These are phyloP conservation scores for Leptura quadrifasciata DNA, from an alignment of 2,888 invertebrate species.

Conservation along the genomic window DNA sequence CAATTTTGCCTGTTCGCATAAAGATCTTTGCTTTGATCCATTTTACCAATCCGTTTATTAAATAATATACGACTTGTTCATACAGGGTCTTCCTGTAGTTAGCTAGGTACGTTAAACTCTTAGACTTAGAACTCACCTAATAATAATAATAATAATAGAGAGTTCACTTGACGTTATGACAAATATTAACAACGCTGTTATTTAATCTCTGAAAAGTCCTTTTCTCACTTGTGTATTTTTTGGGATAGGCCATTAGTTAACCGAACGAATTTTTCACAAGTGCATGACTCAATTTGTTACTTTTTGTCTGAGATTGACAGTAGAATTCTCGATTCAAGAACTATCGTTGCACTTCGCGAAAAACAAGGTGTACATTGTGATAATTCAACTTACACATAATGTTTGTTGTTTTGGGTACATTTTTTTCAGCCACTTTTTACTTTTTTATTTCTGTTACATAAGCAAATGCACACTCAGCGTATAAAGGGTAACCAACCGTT, in stretches of 20 bases:
- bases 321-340: background rate
- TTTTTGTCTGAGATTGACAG: background rate
- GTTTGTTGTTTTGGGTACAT: background rate
- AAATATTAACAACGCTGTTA: background rate
- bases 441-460: background rate
- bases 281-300: background rate
- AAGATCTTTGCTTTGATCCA: background rate
- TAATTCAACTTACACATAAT: background rate
- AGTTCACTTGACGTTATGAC: background rate
- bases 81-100: conserved; percentile 13
- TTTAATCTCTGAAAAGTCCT: background rate
- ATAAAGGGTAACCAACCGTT: background rate
- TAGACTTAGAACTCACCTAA: conserved; percentile 4
- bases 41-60: background rate
- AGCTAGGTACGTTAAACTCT: conserved; percentile 11
- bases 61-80: background rate
- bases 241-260: background rate
- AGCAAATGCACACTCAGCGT: background rate
- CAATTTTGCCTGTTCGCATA: background rate
- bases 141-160: background rate
- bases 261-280: background rate
- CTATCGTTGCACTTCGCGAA: background rate
- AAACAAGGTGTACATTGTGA: conserved; percentile 2
- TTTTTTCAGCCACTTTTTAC: background rate
- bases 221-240: background rate